phyloP scores from a whole-genome alignment of 1,140 invertebrate species.

The Armadillidium nasatum region DNA sequence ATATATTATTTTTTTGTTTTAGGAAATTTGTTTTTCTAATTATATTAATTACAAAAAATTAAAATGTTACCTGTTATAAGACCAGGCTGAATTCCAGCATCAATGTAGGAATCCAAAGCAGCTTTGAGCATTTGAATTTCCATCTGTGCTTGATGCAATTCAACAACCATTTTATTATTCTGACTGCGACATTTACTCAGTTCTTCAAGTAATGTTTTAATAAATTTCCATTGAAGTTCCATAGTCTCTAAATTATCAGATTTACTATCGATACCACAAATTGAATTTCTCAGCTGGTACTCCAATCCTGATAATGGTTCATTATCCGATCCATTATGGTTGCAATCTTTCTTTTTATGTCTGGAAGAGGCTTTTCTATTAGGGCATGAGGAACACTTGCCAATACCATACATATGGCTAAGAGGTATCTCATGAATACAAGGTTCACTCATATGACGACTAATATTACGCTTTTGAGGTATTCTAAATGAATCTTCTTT shows the following conservation, averaged over 20 bases:
- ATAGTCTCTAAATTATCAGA: not conserved
- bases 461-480: not conserved
- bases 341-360: not conserved
- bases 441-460: not conserved
- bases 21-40: too few relatives aligned
- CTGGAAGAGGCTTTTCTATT: not conserved
- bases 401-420: not conserved
- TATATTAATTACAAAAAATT: too few relatives aligned
- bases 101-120: not conserved
- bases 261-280: not conserved
- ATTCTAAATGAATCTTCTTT: not conserved
- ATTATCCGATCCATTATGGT: not conserved
- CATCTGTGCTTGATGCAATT: not conserved
- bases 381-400: not conserved
- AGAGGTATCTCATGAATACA: not conserved
- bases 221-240: not conserved
- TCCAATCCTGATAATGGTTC: not conserved
- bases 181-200: not conserved
- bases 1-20: too few relatives aligned
- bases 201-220: not conserved
- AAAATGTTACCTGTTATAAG: not conserved
- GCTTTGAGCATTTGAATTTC: not conserved
- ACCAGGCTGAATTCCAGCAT: not conserved
- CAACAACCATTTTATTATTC: not conserved
- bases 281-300: not conserved